Conservation (phyloP, 2,797 vertebrate species). For the Onychomys arenicola region DNA sequence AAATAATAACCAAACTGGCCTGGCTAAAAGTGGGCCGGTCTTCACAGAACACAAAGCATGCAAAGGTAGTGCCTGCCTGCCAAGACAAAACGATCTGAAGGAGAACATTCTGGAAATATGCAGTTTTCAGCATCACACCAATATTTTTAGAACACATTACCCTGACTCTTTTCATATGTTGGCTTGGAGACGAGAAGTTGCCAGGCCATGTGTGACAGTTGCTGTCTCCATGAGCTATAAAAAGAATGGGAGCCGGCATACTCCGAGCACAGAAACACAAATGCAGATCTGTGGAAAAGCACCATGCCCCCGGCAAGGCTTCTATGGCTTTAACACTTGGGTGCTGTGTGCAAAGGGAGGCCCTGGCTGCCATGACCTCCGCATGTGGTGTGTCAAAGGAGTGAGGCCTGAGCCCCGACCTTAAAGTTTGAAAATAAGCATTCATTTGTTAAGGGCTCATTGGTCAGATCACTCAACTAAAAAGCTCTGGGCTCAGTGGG, state of each 20-base stretch:
- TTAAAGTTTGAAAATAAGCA: not conserved
- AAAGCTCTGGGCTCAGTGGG: not conserved
- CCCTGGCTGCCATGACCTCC: not conserved
- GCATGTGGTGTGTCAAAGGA: not conserved
- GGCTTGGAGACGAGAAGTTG: slow-evolving; percentile 33
- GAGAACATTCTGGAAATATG: slow-evolving; percentile 39
- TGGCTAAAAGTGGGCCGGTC: not conserved
- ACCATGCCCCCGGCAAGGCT: not conserved
- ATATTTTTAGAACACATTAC: slow-evolving; percentile 68
- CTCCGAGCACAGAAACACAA: not conserved
- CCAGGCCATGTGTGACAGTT: slow-evolving; percentile 38
- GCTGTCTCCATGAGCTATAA: slow-evolving; percentile 55
- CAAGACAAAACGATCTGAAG: not conserved
- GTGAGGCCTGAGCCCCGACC: not conserved
- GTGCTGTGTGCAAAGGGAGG: not conserved
- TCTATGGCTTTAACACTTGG: not conserved
- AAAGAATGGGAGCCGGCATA: not conserved
- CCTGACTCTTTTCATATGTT: slow-evolving; percentile 48
- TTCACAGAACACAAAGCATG: not conserved
- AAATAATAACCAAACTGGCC: not conserved
- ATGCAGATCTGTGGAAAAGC: not conserved
- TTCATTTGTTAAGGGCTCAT: not conserved
- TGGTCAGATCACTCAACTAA: not conserved
- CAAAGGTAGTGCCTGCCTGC: not conserved
- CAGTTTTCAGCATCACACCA: slow-evolving; percentile 42